Percentiles rank a stretch among this genome's conserved stretches.
Conservation (phyloP, 2,113 vertebrate species). For the Coreoperca whiteheadi region DNA sequence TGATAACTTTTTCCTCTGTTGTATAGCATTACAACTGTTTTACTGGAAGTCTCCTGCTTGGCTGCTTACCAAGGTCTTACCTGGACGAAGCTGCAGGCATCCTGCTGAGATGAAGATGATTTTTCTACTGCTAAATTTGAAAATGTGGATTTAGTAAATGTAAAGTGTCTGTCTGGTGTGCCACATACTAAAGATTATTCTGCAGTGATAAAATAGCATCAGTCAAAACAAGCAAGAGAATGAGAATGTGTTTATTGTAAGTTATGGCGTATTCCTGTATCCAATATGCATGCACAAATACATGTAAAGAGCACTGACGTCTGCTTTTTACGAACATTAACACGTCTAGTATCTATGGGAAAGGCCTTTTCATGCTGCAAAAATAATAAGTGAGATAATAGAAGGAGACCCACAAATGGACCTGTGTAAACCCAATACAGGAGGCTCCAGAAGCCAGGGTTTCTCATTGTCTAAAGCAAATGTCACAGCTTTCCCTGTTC, state of each 20-base stretch:
- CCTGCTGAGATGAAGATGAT: constrained; percentile 44
- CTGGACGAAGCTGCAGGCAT: constrained; percentile 46
- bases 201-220: constrained; percentile 1
- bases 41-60: constrained; percentile 67
- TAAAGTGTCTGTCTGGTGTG: neutral
- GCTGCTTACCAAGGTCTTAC: constrained; percentile 50
- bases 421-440: neutral
- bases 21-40: constrained; percentile 54
- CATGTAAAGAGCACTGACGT: neutral
- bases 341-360: neutral
- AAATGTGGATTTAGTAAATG: neutral
- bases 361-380: neutral
- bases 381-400: neutral
- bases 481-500: constrained; percentile 26
- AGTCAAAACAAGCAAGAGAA: constrained; percentile 4
- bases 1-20: constrained; percentile 38
- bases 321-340: neutral
- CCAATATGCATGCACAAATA: neutral
- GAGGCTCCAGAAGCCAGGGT: neutral
- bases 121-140: neutral
- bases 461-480: constrained; percentile 27
- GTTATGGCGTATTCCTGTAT: neutral
- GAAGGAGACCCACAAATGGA: neutral
- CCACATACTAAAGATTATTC: neutral
- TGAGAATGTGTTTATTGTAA: neutral